A percentile compares a stretch with the other conserved stretches of the same genome.
Conservation (phyloP, 2,888 invertebrate species). For the Ditylenchus weischeri region DNA sequence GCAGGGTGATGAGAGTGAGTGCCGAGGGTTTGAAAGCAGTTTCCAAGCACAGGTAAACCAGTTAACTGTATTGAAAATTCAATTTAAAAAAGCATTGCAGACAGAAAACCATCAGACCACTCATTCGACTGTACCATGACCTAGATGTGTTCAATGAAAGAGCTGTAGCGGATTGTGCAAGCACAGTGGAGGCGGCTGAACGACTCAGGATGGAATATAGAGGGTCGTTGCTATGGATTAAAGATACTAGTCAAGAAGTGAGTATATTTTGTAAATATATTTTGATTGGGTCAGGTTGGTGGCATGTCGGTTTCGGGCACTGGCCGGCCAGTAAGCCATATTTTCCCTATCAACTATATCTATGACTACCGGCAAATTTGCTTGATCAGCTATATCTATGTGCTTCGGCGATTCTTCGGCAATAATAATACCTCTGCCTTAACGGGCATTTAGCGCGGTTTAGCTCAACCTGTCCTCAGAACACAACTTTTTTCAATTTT, state of each 20-base stretch:
- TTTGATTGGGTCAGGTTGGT: no score
- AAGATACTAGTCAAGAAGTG: slow-evolving; percentile 66
- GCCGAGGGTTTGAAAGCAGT: slow-evolving; percentile 6
- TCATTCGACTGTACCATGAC: slow-evolving; percentile 63
- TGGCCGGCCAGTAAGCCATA: no score
- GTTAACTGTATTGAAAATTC: background rate
- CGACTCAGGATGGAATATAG: slow-evolving; percentile 90
- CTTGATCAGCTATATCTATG: no score
- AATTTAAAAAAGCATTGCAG: slow-evolving; percentile 1
- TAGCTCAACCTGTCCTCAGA: no score
- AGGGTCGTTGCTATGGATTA: slow-evolving; percentile 84
- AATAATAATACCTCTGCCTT: no score
- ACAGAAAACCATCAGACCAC: slow-evolving; percentile 10
- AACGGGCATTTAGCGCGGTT: no score
- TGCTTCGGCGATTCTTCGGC: no score
- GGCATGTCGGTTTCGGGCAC: no score
- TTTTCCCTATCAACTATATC: no score
- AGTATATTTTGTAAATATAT: background rate
- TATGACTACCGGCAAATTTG: no score
- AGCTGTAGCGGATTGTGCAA: slow-evolving; percentile 86
- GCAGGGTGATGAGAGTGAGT: slow-evolving; percentile 64
- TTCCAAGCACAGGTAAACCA: slow-evolving; percentile 15
- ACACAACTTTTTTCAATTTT: no score
- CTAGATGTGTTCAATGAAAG: slow-evolving; percentile 94
- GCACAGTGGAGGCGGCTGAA: slow-evolving; percentile 83